Evolutionary conservation across 2,113 vertebrate genomes (phyloP).

Genomic region (Pollachius pollachius): DNA sequence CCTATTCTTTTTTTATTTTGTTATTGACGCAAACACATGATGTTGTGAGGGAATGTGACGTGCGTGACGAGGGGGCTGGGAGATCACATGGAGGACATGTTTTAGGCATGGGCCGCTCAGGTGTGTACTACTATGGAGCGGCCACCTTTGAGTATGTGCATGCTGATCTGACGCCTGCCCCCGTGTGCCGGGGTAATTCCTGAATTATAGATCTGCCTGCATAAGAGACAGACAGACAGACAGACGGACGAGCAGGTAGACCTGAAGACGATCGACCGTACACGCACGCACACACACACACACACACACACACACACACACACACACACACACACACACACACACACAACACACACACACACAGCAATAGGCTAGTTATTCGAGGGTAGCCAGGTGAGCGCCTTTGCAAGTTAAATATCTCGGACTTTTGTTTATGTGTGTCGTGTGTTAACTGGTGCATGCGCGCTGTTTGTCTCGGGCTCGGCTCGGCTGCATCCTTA

Average conservation of each 20-base stretch:
- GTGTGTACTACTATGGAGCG: no score
- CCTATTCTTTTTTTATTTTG: no score
- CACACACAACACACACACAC: constrained; percentile 27
- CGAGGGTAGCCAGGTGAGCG: constrained; percentile 37
- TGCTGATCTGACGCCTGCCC: no score
- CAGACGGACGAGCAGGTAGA: neutral
- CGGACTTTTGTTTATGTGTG: constrained; percentile 25
- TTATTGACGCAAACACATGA: no score
- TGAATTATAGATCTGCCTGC: constrained; percentile 25
- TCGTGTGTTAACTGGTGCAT: constrained; percentile 43
- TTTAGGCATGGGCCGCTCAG: no score
- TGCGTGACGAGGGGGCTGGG: no score
- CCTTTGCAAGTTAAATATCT: constrained; percentile 15
- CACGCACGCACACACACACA: neutral
- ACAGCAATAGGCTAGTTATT: constrained; percentile 4
- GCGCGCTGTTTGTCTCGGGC: constrained; percentile 9
- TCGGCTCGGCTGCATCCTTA: constrained; percentile 5
- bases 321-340: constrained; percentile 21
- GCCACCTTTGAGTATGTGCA: no score
- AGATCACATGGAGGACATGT: no score
- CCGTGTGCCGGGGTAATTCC: constrained; percentile 57
- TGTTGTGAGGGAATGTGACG: no score
- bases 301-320: constrained; percentile 2
- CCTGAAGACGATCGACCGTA: neutral
- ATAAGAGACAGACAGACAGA: neutral